These are phyloP conservation scores for Eonycteris spelaea DNA, from an alignment of 2,113 vertebrate species.

Conservation along the genomic window DNA sequence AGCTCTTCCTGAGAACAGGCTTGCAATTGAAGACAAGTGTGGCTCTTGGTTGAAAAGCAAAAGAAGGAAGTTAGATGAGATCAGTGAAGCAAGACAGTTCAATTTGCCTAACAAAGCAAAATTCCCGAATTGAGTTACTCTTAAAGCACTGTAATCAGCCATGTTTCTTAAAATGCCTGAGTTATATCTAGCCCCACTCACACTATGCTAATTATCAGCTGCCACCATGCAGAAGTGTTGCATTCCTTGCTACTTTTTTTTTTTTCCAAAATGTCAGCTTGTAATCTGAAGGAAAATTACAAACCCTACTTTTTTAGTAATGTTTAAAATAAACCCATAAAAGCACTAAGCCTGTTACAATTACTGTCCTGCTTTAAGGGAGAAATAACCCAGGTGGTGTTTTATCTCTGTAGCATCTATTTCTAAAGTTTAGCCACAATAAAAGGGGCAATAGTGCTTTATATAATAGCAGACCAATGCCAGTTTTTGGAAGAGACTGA, in stretches of 20 bases:
- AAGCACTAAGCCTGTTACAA: slow-evolving; percentile 14
- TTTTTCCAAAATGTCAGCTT: slow-evolving; percentile 73
- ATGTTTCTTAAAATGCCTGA: slow-evolving; percentile 71
- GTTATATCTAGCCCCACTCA: slow-evolving; percentile 77
- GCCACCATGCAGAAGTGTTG: slow-evolving; percentile 70
- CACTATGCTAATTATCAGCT: slow-evolving; percentile 83
- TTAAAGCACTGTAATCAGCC: slow-evolving; percentile 80
- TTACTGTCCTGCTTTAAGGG: slow-evolving; percentile 57
- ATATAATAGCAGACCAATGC: not conserved
- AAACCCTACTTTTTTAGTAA: slow-evolving; percentile 68
- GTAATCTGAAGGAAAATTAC: slow-evolving; percentile 77
- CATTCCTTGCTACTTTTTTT: slow-evolving; percentile 60
- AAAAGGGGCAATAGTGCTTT: slow-evolving; percentile 11
- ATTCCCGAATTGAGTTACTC: slow-evolving; percentile 68
- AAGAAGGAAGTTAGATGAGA: slow-evolving; percentile 51
- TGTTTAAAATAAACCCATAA: slow-evolving; percentile 73
- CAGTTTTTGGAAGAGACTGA: not conserved
- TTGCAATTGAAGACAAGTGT: not conserved
- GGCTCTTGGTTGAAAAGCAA: slow-evolving; percentile 5
- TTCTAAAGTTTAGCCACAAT: slow-evolving; percentile 45
- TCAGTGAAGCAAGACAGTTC: slow-evolving; percentile 62
- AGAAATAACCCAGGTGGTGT: slow-evolving; percentile 54
- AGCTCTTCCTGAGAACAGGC: not conserved
- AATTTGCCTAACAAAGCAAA: slow-evolving; percentile 82
- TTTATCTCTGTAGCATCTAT: slow-evolving; percentile 55